Evolutionary conservation across 2,113 vertebrate species (phyloP).

Genomic region (Gambusia affinis): DNA sequence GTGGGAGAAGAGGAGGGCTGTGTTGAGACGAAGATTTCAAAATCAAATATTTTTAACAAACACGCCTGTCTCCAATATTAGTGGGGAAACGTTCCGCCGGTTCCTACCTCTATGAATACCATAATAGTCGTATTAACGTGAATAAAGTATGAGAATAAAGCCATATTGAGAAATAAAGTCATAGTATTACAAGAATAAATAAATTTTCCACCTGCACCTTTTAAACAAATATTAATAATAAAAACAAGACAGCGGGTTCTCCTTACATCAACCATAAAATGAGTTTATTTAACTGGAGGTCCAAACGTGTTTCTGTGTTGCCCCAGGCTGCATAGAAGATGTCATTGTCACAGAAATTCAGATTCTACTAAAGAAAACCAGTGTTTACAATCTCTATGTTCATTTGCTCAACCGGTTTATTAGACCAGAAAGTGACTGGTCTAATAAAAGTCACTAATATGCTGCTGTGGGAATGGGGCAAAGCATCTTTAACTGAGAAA

Average conservation of each 20-base stretch:
- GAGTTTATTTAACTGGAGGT: conserved; percentile 79
- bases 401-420: conserved; percentile 29
- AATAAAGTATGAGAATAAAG: no score
- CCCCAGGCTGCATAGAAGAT: conserved; percentile 72
- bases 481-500: conserved; percentile 35
- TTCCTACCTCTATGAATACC: no score
- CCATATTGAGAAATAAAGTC: no score
- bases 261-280: conserved; percentile 78
- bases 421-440: neutral
- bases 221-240: neutral
- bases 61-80: no score
- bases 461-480: conserved; percentile 43
- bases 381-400: conserved; percentile 50
- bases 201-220: neutral
- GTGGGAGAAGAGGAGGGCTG: no score
- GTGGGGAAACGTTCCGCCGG: no score
- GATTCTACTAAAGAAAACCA: conserved; percentile 59
- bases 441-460: conserved; percentile 39
- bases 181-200: no score
- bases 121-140: no score
- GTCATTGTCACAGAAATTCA: conserved; percentile 53
- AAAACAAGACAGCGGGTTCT: conserved; percentile 37
- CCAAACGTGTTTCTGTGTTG: conserved; percentile 68
- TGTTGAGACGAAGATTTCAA: no score
- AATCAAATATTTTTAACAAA: no score